Base-by-base conservation (phyloP, 1,140 invertebrate genomes). In the Lanistes nyassanus region DNA sequence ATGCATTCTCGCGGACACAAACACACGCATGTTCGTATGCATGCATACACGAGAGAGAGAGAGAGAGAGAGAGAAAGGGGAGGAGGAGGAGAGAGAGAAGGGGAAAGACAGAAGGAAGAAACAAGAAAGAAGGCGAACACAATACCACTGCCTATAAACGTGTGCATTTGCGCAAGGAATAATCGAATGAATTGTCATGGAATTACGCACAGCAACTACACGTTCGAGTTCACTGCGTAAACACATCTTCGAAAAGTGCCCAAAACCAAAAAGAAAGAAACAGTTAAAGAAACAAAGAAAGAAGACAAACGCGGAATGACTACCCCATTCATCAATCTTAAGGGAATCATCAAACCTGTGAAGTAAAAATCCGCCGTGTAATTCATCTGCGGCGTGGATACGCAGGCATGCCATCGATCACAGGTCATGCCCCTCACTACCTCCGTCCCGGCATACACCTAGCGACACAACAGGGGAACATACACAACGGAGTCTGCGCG, bases 281-380 rank as follows among this genome's bases (percentile, higher is more conserved):
- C 9, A 47, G 42, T 13, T 21, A 31, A 21, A 71, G 21, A 71
- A 26, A 71, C 62, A 65, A 9, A 65, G 29, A 16, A 29, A 34
- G 4, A 65, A 69, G 7, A 69, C 37, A 69, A 23, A 69, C 62
- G 39, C 5, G 39, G 29, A 26, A 23, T 62, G 7, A 62, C n/a
- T 26, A 26, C n/a, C 9, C 7, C 31, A 11, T n/a, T 13, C 31
- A 9, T 62, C 7, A 7, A 62, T 6, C 16, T 34, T 23, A 65
- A 65, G 9, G 7, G 2, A 6, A 34, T 4, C 2, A 2, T 60
- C 56, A 19, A 34, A 72, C 70, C 70, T 34, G 55, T 72, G 70
- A 72, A 72, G 36, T 72, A 72, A 55, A 60, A 72, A 39, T 72
- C 29, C 9, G 60, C 26, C n/a, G 55, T 72, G 55, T 60, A 19